Evolutionary conservation across 1,140 invertebrate species (phyloP), one percentile per base, ranked within the genome.

Genomic region (Macrobrachium nipponense): DNA sequence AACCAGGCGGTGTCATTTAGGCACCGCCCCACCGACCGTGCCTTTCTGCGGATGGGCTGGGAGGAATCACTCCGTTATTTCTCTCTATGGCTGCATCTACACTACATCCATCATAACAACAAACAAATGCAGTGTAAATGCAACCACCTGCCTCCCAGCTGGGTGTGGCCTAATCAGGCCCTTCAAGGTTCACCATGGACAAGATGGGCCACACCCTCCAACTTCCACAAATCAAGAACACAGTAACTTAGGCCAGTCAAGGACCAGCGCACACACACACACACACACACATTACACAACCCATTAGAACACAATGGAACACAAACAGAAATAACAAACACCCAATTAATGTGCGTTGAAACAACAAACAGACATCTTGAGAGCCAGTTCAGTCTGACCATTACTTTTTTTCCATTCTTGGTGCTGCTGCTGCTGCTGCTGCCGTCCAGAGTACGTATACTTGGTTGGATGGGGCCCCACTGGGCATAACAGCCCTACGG

Each of bases 361-460:
- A 80, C 79, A 87, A 87, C 78, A 87, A 75, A 87, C 85, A 82
- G 70, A 80, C 68, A 72, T 81, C 64, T 70, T 81, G 80, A 76
- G 80, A 81, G 85, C 85, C 80, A 87, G 85, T 87, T 81, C 70
- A 60, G 85, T 73, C 79, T 85, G 82, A 85, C 82, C 82, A 85
- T 85, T 79, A 73, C 82, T 59, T 70, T 79, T 51, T 68, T 77
- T 79, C 76, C 82, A 85, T 51, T 85, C 82, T 78, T 85, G 82
- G 85, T 80, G 78, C 72, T 75, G 80, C 85, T 87, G 78, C 51
- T 87, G 78, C 78, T 75, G 80, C 85, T 87, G 78, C 51, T 87
- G 78, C 78, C 80, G 80, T 82, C 85, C 85, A 85, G 82, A 75
- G 85, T 87, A 87, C 85, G 85, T 87, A 87, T 87, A 87, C 85